These are phyloP conservation scores for Novumbra hubbsi DNA, from an alignment of 2,797 vertebrate genomes.

Conservation along the genomic window DNA sequence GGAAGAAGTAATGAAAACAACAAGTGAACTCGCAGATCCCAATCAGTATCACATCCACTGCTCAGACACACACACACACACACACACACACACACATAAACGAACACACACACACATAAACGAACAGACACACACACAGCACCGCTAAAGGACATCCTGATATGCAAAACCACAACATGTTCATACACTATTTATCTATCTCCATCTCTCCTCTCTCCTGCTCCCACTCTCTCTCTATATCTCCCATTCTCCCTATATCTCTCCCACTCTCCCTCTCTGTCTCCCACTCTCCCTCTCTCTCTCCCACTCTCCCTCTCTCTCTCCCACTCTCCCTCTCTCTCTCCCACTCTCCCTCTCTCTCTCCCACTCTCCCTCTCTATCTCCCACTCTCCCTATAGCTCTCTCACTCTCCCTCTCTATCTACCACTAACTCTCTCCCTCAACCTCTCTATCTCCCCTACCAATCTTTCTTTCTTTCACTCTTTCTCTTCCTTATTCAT, in stretches of 20 bases:
- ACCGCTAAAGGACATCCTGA: neutral
- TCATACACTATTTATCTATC: neutral
- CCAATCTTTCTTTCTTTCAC: too few species aligned
- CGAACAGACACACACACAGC: neutral
- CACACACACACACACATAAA: neutral
- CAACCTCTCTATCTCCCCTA: too few species aligned
- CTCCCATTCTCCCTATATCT: conserved; percentile 15
- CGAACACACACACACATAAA: conserved; percentile 6
- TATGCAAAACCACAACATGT: neutral
- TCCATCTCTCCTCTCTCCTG: conserved; percentile 15
- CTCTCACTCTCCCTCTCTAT: neutral
- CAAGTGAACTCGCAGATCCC: conserved; percentile 42
- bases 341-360: too few species aligned
- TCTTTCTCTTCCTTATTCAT: too few species aligned
- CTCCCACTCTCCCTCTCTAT: too few species aligned
- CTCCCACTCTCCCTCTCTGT: too few species aligned
- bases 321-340: too few species aligned
- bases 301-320: too few species aligned
- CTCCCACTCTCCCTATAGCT: neutral
- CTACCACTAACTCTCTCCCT: conserved; percentile 25
- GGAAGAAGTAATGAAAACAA: conserved; percentile 14
- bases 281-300: too few species aligned
- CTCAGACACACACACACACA: conserved; percentile 12
- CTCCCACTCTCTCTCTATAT: neutral
- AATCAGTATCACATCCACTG: conserved; percentile 8